These are phyloP conservation scores for Thomomys bottae DNA, from an alignment of 2,113 vertebrate genomes.

Conservation along the genomic window DNA sequence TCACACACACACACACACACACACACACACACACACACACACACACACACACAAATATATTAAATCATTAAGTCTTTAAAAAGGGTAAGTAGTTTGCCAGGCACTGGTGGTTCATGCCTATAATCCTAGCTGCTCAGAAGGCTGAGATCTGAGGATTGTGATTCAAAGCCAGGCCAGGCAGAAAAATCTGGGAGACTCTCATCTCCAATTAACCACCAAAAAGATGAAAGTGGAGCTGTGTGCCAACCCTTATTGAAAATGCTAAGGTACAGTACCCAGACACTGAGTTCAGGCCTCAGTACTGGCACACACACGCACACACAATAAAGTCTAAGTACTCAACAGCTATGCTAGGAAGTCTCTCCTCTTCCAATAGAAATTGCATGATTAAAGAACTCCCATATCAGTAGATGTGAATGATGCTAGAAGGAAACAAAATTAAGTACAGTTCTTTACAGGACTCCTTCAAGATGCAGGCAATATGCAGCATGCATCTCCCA, in stretches of 20 bases:
- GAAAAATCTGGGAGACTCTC: too few relatives aligned
- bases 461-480: neutral
- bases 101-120: too few relatives aligned
- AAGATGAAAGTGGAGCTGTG: too few relatives aligned
- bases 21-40: too few relatives aligned
- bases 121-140: too few relatives aligned
- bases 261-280: too few relatives aligned
- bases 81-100: neutral
- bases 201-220: too few relatives aligned
- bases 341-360: neutral
- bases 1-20: neutral
- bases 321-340: neutral
- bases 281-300: too few relatives aligned
- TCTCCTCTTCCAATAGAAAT: slow-evolving; percentile 1
- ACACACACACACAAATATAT: neutral
- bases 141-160: too few relatives aligned
- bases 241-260: too few relatives aligned
- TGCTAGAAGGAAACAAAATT: neutral
- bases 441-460: neutral
- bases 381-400: neutral
- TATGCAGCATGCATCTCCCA: neutral
- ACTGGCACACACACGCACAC: too few relatives aligned
- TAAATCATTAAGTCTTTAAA: neutral
- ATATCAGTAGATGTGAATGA: neutral
- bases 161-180: too few relatives aligned